phyloP scores from a whole-genome alignment of 2,113 vertebrate species.

The Peromyscus leucopus region DNA sequence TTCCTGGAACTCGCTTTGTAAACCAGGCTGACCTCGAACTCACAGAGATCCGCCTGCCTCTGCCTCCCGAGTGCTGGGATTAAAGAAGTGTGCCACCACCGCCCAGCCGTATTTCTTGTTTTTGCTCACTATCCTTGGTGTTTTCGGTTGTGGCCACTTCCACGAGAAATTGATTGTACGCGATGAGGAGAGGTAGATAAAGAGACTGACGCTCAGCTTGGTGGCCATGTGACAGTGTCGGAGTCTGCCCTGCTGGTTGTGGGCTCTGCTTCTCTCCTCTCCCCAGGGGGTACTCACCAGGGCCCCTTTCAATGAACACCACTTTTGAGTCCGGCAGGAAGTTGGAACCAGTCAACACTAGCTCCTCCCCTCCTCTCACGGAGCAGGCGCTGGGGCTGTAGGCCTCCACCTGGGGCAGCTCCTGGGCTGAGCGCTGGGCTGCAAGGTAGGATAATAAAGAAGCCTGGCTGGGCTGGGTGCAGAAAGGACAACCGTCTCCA shows the following conservation, averaged over 20 bases:
- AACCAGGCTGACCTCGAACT: no score
- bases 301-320: constrained; percentile 94
- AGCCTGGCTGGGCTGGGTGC: constrained; percentile 1
- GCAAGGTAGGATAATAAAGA: constrained; percentile 48
- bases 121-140: not conserved
- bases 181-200: not conserved
- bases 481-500: not conserved
- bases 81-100: no score
- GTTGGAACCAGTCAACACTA: constrained; percentile 92
- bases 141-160: not conserved
- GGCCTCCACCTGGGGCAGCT: constrained; percentile 94
- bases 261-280: not conserved
- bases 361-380: constrained; percentile 92
- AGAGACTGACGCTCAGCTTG: not conserved
- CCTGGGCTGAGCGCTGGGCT: constrained; percentile 97
- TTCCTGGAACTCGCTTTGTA: no score
- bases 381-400: constrained; percentile 92
- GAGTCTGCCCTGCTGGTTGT: not conserved
- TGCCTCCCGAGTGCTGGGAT: no score
- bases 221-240: not conserved
- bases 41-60: no score
- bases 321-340: constrained; percentile 94
- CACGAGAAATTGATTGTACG: not conserved
- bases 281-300: constrained; percentile 85
- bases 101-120: not conserved